Evolutionary conservation across 2,888 invertebrate species (phyloP), one percentile per base, ranked within the genome.

Genomic region (Volucella inanis): DNA sequence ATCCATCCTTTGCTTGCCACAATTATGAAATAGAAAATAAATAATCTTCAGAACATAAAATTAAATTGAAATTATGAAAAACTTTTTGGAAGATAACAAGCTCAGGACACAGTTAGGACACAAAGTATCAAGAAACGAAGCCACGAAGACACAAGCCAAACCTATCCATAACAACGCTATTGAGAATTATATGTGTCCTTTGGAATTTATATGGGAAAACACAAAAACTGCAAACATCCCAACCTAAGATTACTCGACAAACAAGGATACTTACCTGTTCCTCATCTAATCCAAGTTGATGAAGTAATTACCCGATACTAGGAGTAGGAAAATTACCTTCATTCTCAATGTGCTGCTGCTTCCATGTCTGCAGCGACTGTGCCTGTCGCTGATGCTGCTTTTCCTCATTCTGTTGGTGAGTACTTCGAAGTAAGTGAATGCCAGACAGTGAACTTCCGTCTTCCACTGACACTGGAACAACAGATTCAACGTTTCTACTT

Each of bases 261-360:
- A 65, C 50, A 49, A n/a, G 45, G 15, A 43, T 71, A 71, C 65
- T 62, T 62, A 57, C 67, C 45, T 57, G 68, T 62, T 64, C 45
- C 65, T 45, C 52, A 55, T 62, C 18, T 31, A 31, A 31, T 6
- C 31, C 55, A 77, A 77, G 55, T 83, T 68, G 39, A 55, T 41
- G 15, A 83, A 78, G 70, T 84, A 84, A 84, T 84, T 84, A 84
- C 75, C 79, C 67, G 61, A 70, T 71, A 54, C 70, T 41, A 61
- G 57, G 54, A 72, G 67, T 64, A 70, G 31, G 6, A 31, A 6
- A 52, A 71, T 84, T 84, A 74, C 78, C 83, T 72, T 64, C 64
- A 64, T 57, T 78, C 68, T 39, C 55, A 52, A 55, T 52, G 18
- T 45, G 15, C 9, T 78, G 59, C 54, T 74, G 54, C n/a, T 62